These are phyloP conservation scores for Eublepharis macularius DNA, from an alignment of 2,113 vertebrate species.

Conservation along the genomic window DNA sequence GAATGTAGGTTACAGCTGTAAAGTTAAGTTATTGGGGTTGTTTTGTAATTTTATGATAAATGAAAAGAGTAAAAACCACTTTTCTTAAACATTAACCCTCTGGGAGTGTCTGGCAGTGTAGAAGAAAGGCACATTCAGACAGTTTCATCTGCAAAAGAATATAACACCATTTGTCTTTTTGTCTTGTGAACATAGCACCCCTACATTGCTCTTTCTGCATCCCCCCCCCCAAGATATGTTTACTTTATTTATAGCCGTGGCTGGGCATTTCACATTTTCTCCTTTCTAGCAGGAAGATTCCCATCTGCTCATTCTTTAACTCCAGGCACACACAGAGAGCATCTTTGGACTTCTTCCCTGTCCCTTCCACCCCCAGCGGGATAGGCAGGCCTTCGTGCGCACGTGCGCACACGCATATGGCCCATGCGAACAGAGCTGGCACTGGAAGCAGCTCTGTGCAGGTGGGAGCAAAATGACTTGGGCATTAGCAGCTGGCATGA, in stretches of 20 bases:
- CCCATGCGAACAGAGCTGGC: neutral
- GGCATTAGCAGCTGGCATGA: neutral
- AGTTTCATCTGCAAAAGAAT: neutral
- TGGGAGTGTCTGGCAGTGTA: neutral
- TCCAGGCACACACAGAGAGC: neutral
- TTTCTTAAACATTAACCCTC: too few species aligned
- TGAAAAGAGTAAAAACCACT: too few species aligned
- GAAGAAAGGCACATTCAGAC: neutral
- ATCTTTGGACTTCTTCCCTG: neutral
- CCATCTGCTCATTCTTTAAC: neutral
- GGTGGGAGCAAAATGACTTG: neutral
- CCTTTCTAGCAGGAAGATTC: neutral
- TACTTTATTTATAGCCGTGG: neutral
- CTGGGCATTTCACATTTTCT: neutral
- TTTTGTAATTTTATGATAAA: neutral
- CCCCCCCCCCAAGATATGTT: neutral
- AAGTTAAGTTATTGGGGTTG: neutral
- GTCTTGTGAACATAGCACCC: neutral
- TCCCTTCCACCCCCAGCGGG: neutral
- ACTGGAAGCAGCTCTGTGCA: neutral
- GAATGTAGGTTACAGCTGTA: neutral
- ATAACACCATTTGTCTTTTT: neutral
- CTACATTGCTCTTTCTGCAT: too few species aligned
- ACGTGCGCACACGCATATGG: too few species aligned
- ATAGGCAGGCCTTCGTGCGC: neutral